A percentile compares a stretch with the other conserved stretches of the same genome.
These are phyloP conservation scores for Rhabditoides inermis DNA, from an alignment of 2,888 invertebrate species.

Conservation along the genomic window DNA sequence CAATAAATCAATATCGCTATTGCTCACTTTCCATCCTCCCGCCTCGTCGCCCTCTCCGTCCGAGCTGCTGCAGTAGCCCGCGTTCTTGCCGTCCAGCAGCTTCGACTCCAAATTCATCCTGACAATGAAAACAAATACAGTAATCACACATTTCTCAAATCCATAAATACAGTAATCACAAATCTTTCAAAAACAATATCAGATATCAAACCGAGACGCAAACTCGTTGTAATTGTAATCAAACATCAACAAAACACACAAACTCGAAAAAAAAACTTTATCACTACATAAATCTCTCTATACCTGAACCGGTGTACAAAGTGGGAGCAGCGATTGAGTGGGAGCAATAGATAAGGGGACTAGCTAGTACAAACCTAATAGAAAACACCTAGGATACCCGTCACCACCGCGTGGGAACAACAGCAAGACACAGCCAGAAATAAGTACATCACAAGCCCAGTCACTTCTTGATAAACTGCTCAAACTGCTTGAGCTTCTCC, in stretches of 20 bases:
- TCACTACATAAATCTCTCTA: no score
- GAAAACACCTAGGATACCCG: not conserved
- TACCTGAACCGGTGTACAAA: no score
- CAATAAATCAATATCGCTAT: not conserved
- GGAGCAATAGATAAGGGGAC: no score
- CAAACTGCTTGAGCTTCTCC: slow-evolving; percentile 33
- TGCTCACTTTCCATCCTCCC: slow-evolving; percentile 18
- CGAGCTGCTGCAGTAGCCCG: slow-evolving; percentile 48
- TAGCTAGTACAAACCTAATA: not conserved
- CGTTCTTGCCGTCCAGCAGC: slow-evolving; percentile 42
- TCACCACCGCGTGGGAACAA: not conserved
- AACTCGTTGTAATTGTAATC: not conserved
- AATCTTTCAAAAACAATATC: not conserved
- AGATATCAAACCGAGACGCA: not conserved
- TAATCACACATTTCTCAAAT: not conserved
- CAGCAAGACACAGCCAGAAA: no score
- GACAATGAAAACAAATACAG: not conserved
- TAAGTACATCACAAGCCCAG: not conserved
- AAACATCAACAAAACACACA: not conserved
- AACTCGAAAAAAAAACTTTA: not conserved
- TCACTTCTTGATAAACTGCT: not conserved
- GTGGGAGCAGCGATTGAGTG: no score
- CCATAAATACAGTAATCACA: not conserved
- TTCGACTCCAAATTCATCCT: slow-evolving; percentile 35
- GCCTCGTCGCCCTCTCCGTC: slow-evolving; percentile 47